Conservation (phyloP, 1,140 invertebrate genomes). For the Aethina tumida region DNA sequence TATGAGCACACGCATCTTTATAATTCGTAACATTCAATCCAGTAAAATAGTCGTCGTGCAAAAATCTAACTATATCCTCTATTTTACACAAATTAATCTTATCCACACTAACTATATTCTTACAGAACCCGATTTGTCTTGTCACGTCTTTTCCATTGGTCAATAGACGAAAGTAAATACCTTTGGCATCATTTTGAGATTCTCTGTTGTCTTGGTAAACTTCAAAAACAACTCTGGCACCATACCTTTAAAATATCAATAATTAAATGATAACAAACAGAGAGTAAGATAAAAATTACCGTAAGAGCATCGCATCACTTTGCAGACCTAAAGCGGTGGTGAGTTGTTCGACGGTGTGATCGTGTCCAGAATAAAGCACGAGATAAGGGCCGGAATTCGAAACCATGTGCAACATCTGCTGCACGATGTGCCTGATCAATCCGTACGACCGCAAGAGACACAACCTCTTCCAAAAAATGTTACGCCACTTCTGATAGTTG, state of each 20-base stretch:
- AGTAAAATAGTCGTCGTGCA: constrained; percentile 76
- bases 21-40: constrained; percentile 73
- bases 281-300: no score
- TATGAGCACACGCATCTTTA: constrained; percentile 60
- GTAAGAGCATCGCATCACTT: constrained; percentile 47
- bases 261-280: no score
- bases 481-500: constrained; percentile 53
- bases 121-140: constrained; percentile 69
- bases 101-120: constrained; percentile 42
- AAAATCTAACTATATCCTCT: constrained; percentile 71
- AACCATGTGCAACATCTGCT: constrained; percentile 66
- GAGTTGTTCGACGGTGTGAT: constrained; percentile 77
- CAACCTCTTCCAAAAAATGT: constrained; percentile 50
- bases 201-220: constrained; percentile 47
- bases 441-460: constrained; percentile 68
- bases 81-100: constrained; percentile 65
- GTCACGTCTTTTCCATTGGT: constrained; percentile 84
- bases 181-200: constrained; percentile 40
- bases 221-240: constrained; percentile 77
- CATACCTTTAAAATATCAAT: no score
- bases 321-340: constrained; percentile 63
- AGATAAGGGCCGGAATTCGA: constrained; percentile 69
- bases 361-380: constrained; percentile 84
- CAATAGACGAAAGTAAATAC: constrained; percentile 72
- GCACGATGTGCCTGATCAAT: constrained; percentile 64